Evolutionary conservation across 64 coral and sea anemone genomes (phyloP).

Genomic region (Acropora tenuis): DNA sequence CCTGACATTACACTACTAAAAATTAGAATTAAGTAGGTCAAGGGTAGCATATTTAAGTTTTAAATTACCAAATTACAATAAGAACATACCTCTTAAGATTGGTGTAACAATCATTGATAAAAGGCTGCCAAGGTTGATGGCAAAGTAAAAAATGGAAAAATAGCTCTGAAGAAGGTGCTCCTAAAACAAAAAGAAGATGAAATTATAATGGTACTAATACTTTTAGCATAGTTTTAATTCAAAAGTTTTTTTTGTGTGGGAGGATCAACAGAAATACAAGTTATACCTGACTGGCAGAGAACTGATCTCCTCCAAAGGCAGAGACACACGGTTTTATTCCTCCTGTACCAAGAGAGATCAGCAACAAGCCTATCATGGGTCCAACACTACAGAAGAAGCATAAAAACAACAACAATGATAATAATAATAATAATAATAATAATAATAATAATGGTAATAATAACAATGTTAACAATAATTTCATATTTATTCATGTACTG

Average conservation of each 20-base stretch:
- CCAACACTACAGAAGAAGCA: constrained; percentile 53
- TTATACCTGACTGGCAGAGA: constrained; percentile 73
- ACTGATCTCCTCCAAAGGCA: constrained; percentile 98
- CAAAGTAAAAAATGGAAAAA: constrained; percentile 99
- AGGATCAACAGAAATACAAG: too few relatives aligned
- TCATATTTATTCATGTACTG: too few relatives aligned
- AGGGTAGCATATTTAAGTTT: too few relatives aligned
- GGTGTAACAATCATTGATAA: constrained; percentile 98
- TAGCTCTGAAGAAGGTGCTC: constrained; percentile 93
- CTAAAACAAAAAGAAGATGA: constrained; percentile 56
- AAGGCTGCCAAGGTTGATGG: constrained; percentile 97
- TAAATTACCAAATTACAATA: too few relatives aligned
- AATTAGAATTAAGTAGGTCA: too few relatives aligned
- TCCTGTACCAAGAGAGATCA: constrained; percentile 95
- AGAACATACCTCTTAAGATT: constrained; percentile 81
- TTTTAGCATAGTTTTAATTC: neutral
- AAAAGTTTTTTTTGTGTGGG: too few relatives aligned
- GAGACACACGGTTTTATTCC: constrained; percentile 98
- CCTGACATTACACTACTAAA: too few relatives aligned
- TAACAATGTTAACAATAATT: too few relatives aligned
- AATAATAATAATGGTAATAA: too few relatives aligned
- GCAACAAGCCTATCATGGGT: constrained; percentile 82
- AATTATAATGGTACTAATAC: neutral
- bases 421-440: neutral
- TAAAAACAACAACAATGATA: too few relatives aligned